These are phyloP conservation scores for Chrysoperla carnea DNA, from an alignment of 1,140 invertebrate species.

Conservation along the genomic window DNA sequence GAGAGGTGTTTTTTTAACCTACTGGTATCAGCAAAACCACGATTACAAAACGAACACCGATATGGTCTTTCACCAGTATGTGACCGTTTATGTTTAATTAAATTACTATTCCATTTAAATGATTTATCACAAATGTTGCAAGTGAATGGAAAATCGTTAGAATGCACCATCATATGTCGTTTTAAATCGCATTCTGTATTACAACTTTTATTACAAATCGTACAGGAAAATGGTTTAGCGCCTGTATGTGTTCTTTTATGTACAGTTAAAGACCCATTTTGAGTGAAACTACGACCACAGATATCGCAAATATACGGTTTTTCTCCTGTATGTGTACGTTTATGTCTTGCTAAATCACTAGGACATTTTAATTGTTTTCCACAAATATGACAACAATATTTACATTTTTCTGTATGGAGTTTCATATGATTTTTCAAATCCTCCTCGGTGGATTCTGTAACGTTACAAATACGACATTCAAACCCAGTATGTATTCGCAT, in stretches of 20 bases:
- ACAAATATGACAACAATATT: conserved; percentile 1
- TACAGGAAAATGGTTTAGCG: no score
- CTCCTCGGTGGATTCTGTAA: no score
- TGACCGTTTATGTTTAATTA: conserved; percentile 25
- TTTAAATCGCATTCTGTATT: no score
- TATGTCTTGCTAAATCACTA: conserved; percentile 5
- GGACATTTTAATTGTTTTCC: conserved; percentile 2
- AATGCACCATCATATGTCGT: neutral
- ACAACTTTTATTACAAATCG: neutral
- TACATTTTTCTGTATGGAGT: no score
- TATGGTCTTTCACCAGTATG: conserved; percentile 85
- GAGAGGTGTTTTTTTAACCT: conserved; percentile 77
- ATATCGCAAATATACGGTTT: conserved; percentile 2
- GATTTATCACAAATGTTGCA: neutral
- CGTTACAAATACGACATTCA: no score
- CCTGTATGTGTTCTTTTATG: no score
- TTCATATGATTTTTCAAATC: no score
- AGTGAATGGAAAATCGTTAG: neutral
- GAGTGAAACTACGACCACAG: no score
- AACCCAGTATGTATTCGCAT: no score
- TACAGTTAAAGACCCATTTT: no score
- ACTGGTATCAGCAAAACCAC: conserved; percentile 76
- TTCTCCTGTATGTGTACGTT: conserved; percentile 4
- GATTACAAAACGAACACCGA: conserved; percentile 68
- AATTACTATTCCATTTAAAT: neutral